A percentile compares a stretch with the other conserved stretches of the same genome.
Conservation (phyloP, 1,140 invertebrate genomes). For the Steinernema feltiae region DNA sequence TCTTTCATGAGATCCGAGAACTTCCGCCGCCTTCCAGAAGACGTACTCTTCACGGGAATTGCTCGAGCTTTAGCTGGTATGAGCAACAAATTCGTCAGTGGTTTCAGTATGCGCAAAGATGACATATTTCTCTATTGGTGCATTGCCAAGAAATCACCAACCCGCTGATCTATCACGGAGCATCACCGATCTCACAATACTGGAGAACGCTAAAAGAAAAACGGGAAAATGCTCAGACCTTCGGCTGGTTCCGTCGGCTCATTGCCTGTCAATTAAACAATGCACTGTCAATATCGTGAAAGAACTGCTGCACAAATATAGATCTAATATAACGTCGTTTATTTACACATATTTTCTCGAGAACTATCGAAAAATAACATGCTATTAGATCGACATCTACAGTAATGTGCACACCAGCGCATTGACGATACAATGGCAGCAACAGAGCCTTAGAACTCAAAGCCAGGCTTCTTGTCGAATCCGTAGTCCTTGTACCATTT, state of each 20-base stretch:
- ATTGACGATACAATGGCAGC: neutral
- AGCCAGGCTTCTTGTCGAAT: constrained; percentile 52
- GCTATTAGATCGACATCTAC: constrained; percentile 24
- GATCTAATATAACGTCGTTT: constrained; percentile 10
- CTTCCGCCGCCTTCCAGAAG: neutral
- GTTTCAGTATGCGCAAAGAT: no score
- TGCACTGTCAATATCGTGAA: no score
- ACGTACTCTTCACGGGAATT: neutral
- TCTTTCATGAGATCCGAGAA: neutral
- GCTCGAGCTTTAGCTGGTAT: neutral
- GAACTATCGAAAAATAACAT: neutral
- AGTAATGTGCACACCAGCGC: constrained; percentile 13
- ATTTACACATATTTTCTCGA: constrained; percentile 12
- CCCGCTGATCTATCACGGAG: no score
- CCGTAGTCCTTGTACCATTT: constrained; percentile 54
- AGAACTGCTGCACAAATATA: no score
- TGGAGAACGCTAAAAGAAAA: no score
- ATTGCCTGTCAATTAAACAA: no score
- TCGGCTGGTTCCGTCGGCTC: no score
- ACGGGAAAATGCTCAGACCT: no score
- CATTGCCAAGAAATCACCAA: no score
- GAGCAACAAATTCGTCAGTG: no score
- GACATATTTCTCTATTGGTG: no score
- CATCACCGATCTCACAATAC: no score
- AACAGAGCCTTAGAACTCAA: constrained; percentile 33